phyloP scores from a whole-genome alignment of 1,140 invertebrate species.

The Drosophila kurseongensis region DNA sequence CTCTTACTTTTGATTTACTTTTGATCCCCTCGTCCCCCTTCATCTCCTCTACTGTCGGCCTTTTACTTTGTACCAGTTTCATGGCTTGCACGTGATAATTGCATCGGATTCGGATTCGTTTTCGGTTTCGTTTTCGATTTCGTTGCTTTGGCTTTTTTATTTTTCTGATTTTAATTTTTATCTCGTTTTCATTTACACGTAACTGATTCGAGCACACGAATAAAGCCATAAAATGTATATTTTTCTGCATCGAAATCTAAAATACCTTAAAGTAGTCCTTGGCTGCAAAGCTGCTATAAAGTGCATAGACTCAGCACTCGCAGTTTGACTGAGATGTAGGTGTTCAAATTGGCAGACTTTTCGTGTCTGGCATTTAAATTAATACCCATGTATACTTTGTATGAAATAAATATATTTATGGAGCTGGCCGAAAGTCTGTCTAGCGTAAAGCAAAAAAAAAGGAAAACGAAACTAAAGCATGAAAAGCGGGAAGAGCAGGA shows the following conservation, averaged over 20 bases:
- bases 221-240: constrained; percentile 10
- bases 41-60: not conserved
- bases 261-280: not conserved
- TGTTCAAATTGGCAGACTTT: constrained; percentile 17
- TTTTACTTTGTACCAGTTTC: constrained; percentile 63
- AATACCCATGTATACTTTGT: constrained; percentile 12
- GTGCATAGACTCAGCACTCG: not conserved
- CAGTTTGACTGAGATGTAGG: constrained; percentile 13
- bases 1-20: constrained; percentile 38
- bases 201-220: constrained; percentile 19
- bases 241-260: constrained; percentile 4
- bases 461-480: constrained; percentile 10
- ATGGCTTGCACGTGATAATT: constrained; percentile 84
- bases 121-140: constrained; percentile 25
- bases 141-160: constrained; percentile 9
- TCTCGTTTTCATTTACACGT: constrained; percentile 52
- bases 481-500: constrained; percentile 19
- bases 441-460: constrained; percentile 54
- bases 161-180: constrained; percentile 28
- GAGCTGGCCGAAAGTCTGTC: constrained; percentile 43
- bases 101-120: constrained; percentile 29
- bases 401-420: constrained; percentile 14
- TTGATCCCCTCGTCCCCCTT: not conserved
- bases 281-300: not conserved
- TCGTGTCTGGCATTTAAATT: constrained; percentile 20